Evolutionary conservation across 2,113 vertebrate genomes (phyloP).

Genomic region (Phalacrocorax brasilianus): DNA sequence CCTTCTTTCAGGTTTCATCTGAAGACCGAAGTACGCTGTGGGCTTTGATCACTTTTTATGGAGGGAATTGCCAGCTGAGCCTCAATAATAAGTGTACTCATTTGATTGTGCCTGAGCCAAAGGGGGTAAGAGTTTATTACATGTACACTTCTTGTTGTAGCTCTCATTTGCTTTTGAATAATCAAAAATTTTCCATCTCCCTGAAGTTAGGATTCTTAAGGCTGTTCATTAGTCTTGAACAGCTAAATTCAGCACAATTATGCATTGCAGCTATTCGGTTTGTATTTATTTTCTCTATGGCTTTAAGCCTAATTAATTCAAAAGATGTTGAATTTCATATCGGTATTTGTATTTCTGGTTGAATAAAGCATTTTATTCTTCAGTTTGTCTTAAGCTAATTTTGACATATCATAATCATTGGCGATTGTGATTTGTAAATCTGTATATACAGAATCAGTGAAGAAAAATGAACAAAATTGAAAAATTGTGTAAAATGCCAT

Average conservation of each 20-base stretch:
- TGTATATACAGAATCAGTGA: neutral
- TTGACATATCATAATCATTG: neutral
- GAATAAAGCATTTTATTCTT: neutral
- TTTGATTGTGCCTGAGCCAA: conserved; percentile 91
- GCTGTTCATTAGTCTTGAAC: neutral
- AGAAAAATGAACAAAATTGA: neutral
- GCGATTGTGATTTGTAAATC: neutral
- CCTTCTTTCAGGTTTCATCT: conserved; percentile 79
- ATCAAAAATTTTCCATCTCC: neutral
- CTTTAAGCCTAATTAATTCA: neutral
- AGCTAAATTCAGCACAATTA: neutral
- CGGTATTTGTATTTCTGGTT: neutral
- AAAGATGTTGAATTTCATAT: neutral
- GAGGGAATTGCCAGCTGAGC: conserved; percentile 91
- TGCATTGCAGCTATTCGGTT: neutral
- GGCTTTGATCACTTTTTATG: conserved; percentile 96
- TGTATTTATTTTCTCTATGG: neutral
- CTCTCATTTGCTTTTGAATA: neutral
- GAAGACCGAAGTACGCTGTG: conserved; percentile 90
- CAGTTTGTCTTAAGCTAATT: neutral
- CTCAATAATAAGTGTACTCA: conserved; percentile 96
- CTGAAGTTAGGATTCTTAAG: neutral
- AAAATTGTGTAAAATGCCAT: neutral
- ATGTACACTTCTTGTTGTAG: neutral
- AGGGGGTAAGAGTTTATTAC: conserved; percentile 85